phyloP scores from a whole-genome alignment of 1,140 invertebrate species.

The Eupristina koningsbergeri region DNA sequence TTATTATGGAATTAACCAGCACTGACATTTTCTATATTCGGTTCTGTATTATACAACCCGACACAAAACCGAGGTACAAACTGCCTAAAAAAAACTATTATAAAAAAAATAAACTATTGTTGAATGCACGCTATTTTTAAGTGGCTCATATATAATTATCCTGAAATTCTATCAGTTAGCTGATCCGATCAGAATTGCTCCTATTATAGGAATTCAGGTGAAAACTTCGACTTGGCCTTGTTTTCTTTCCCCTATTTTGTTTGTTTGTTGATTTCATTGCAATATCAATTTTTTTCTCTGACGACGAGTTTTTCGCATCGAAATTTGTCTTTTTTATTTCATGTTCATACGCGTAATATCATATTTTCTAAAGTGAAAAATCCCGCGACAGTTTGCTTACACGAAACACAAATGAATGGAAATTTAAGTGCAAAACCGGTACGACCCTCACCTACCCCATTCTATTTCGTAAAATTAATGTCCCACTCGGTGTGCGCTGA shows the following conservation, averaged over 20 bases:
- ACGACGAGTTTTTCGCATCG: not conserved
- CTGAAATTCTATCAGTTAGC: not conserved
- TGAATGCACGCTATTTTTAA: not conserved
- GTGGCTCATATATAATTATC: not conserved
- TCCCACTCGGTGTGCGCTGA: not conserved
- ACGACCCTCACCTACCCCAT: not conserved
- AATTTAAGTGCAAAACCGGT: slow-evolving; percentile 48
- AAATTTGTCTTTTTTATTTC: not conserved
- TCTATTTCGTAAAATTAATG: slow-evolving; percentile 45
- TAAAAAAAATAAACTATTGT: too few relatives aligned
- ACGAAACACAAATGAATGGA: slow-evolving; percentile 41
- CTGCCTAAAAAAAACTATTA: too few relatives aligned
- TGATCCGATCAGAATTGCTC: not conserved
- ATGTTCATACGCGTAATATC: not conserved
- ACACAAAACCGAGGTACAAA: too few relatives aligned
- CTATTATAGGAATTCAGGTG: not conserved
- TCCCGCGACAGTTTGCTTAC: not conserved
- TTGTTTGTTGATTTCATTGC: too few relatives aligned
- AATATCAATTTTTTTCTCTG: not conserved
- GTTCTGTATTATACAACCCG: too few relatives aligned
- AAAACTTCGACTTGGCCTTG: not conserved
- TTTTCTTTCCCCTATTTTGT: too few relatives aligned
- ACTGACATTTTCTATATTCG: too few relatives aligned
- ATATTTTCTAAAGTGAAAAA: not conserved
- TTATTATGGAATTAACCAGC: too few relatives aligned